Evolutionary conservation across 2,888 invertebrate species (phyloP).

Genomic region (Spilarctia lutea): DNA sequence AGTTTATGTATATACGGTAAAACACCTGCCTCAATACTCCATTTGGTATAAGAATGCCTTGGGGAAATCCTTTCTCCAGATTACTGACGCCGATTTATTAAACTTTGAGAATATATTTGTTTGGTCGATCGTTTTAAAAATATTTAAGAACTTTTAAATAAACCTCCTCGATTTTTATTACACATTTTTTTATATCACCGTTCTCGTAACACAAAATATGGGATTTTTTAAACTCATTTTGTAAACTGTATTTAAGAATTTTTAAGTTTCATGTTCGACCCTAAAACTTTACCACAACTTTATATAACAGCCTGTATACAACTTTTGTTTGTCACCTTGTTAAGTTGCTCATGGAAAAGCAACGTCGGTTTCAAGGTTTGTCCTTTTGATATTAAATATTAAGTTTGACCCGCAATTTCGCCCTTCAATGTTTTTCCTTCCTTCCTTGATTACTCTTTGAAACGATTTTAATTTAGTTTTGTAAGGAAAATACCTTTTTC

Average conservation of each 20-base stretch:
- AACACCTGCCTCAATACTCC: background rate
- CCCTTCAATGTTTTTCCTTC: constrained; percentile 11
- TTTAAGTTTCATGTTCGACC: no score
- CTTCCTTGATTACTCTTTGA: constrained; percentile 28
- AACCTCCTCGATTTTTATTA: no score
- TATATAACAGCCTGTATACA: background rate
- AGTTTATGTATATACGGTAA: background rate
- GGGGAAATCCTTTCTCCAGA: constrained; percentile 10
- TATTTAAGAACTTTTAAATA: no score
- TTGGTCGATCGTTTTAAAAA: background rate
- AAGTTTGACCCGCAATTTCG: constrained; percentile 17
- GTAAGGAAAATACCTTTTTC: constrained; percentile 1
- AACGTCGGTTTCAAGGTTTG: constrained; percentile 5
- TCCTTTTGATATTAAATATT: constrained; percentile 33
- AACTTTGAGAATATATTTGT: background rate
- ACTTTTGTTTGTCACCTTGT: background rate
- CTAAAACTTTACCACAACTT: background rate
- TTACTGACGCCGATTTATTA: constrained; percentile 6
- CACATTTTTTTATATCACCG: no score
- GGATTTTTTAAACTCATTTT: background rate
- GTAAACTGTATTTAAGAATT: background rate
- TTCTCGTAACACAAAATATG: background rate
- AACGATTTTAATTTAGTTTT: constrained; percentile 20
- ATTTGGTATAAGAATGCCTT: background rate
- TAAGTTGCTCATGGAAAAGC: background rate